Percentiles rank a stretch among this genome's conserved stretches.
phyloP scores from a whole-genome alignment of 2,113 vertebrate genomes.

The Erythrocebus patas region DNA sequence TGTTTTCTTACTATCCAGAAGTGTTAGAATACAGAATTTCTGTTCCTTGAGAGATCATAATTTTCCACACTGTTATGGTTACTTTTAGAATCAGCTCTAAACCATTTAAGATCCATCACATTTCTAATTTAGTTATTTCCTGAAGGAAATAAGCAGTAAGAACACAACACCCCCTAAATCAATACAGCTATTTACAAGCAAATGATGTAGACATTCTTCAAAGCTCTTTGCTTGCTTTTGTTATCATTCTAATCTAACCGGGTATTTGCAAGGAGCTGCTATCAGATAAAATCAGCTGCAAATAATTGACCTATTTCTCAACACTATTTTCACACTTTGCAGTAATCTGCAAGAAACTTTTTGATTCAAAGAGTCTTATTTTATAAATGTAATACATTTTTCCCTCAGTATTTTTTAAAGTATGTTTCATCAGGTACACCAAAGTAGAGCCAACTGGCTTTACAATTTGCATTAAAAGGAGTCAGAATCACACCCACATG shows the following conservation, averaged over 20 bases:
- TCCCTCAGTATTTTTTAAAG: conserved; percentile 46
- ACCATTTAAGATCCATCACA: conserved; percentile 38
- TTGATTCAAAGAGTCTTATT: conserved; percentile 25
- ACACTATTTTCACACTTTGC: background rate
- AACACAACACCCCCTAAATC: conserved; percentile 37
- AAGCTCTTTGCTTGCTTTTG: background rate
- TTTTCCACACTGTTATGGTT: conserved; percentile 28
- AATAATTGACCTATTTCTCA: background rate
- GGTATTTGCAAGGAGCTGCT: background rate
- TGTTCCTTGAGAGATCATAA: conserved; percentile 22
- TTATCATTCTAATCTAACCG: background rate
- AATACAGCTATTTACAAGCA: conserved; percentile 1
- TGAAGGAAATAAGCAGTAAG: conserved; percentile 31
- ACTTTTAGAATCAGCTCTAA: conserved; percentile 47
- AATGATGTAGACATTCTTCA: background rate
- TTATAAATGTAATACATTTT: background rate
- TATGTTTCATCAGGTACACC: background rate
- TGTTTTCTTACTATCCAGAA: background rate
- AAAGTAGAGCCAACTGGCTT: background rate
- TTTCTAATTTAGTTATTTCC: conserved; percentile 60
- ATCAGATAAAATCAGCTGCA: background rate
- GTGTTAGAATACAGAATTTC: conserved; percentile 6
- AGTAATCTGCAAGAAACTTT: conserved; percentile 3
- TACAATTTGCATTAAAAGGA: background rate
- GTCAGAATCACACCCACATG: fast-evolving